Base-by-base conservation (phyloP, 2,888 invertebrate genomes). In the Drosophila dives region DNA sequence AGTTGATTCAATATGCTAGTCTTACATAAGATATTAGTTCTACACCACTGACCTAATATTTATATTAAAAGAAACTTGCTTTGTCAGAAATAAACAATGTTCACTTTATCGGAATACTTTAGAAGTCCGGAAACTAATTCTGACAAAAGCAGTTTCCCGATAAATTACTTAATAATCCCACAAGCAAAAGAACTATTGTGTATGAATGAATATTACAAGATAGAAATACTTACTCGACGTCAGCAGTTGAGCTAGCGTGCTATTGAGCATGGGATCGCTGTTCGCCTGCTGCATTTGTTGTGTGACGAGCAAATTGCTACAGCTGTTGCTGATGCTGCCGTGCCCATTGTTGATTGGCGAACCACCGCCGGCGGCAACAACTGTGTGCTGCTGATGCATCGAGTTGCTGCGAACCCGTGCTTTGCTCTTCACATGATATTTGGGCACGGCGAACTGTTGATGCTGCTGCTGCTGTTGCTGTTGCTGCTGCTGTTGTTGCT, bases 221-320 rank as follows among this genome's bases (percentile, higher is more conserved):
- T 32, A 1, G 32, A 15, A 2, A 4, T 36, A 82, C 89, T 90
- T 81, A 91, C 90, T 91, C 62, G 90, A 88, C 58, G 96, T 96
- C 80, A 98, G 95, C 77, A 98, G 94, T 91, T 97, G 97, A 54
- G 97, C 97, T 71, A 98, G 94, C 63, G 97, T 96, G 93, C 96
- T 97, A 78, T 95, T 94, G 75, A 97, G 93, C 83, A 96, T 94
- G 55, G 97, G 96, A 93, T 97, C 97, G 91, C 96, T 97, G 66
- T 95, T 95, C 53, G 96, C 96, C 83, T 96, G 95, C 83, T 95
- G 94, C 81, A 97, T 94, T 74, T 96, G 96, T 38, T 91, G 84
- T 3, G 90, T 75, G 8, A 88, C 73, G 15, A 91, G 72, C 58
- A 87, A 34, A 45, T 85, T 87, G 70, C 87, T 75, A 45, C 71